These are phyloP conservation scores for Pantherophis alleghaniensis DNA, from an alignment of 2,797 vertebrate species.

Conservation along the genomic window DNA sequence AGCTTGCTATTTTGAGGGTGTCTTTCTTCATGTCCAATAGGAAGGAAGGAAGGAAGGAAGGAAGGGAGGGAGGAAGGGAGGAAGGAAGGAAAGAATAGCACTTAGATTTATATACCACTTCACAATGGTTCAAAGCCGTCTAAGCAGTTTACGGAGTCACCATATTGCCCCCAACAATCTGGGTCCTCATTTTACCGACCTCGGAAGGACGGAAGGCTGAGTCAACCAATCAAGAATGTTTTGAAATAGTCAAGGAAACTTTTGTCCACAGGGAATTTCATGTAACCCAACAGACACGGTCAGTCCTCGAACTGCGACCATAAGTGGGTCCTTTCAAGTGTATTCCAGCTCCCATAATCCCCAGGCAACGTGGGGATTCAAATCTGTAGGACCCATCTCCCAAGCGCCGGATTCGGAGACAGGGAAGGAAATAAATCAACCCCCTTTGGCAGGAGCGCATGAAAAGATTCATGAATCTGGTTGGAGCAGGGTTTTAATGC, in stretches of 20 bases:
- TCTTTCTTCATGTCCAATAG: too few species aligned
- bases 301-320: background rate
- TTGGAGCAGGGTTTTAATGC: background rate
- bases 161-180: too few species aligned
- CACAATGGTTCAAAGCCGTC: too few species aligned
- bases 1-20: background rate
- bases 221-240: background rate
- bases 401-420: background rate
- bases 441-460: slow-evolving; percentile 42
- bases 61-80: accelerated
- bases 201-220: too few species aligned
- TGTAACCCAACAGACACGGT: background rate
- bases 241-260: background rate
- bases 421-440: slow-evolving; percentile 57
- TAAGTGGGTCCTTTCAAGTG: background rate
- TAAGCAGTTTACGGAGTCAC: too few species aligned
- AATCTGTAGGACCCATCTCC: background rate
- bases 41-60: too few species aligned
- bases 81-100: too few species aligned
- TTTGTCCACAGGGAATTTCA: background rate
- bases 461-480: background rate
- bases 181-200: too few species aligned
- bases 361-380: background rate
- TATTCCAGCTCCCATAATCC: background rate
- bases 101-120: too few species aligned